Percentiles rank a stretch among this genome's conserved stretches.
phyloP scores from a whole-genome alignment of 1,140 invertebrate species.

The Heliothis subflexa region DNA sequence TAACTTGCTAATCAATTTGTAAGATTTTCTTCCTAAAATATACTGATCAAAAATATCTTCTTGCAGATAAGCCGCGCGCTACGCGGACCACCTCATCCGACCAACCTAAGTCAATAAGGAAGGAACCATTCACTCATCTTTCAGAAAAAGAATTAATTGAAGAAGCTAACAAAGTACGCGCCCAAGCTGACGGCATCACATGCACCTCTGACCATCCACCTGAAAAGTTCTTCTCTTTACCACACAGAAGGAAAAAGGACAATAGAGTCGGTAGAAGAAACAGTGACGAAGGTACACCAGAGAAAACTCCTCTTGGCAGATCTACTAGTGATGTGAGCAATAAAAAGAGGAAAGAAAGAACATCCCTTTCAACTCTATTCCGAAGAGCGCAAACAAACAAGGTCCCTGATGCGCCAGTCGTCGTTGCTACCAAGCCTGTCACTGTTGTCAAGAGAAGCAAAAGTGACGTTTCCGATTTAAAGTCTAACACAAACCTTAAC shows the following conservation, averaged over 20 bases:
- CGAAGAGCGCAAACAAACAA: constrained; percentile 83
- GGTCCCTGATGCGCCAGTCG: constrained; percentile 74
- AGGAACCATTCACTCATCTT: constrained; percentile 88
- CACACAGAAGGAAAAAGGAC: constrained; percentile 84
- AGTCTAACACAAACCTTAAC: constrained; percentile 82
- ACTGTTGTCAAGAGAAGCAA: constrained; percentile 87
- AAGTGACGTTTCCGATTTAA: constrained; percentile 89
- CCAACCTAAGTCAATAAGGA: constrained; percentile 86
- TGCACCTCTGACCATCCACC: constrained; percentile 86
- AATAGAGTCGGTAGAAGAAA: constrained; percentile 78
- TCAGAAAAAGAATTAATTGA: constrained; percentile 89
- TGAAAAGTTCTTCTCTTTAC: constrained; percentile 89
- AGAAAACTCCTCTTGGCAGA: constrained; percentile 76
- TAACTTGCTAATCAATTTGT: constrained; percentile 24
- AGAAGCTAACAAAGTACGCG: constrained; percentile 90
- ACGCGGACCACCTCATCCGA: constrained; percentile 72
- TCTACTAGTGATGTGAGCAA: constrained; percentile 86
- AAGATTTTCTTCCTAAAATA: not conserved
- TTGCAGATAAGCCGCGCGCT: constrained; percentile 82
- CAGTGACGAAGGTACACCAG: constrained; percentile 74
- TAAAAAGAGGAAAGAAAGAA: constrained; percentile 81
- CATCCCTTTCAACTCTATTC: constrained; percentile 88
- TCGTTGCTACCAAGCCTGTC: constrained; percentile 76
- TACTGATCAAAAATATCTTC: constrained; percentile 36
- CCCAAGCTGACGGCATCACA: constrained; percentile 88